These are phyloP conservation scores for Andrena bucephala DNA, from an alignment of 2,888 invertebrate genomes.

Conservation along the genomic window DNA sequence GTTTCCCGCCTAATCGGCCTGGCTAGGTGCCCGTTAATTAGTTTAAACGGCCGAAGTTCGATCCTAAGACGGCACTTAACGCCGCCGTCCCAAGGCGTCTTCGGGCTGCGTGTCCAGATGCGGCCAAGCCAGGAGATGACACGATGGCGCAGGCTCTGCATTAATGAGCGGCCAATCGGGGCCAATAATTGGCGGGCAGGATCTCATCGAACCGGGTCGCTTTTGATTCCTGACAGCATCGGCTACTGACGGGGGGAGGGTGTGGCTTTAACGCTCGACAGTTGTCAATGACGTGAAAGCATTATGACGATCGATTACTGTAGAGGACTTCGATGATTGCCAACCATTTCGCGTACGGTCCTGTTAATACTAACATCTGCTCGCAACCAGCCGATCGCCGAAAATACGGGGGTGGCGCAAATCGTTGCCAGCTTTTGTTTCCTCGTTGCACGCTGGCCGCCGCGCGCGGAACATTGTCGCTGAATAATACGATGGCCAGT, in stretches of 20 bases:
- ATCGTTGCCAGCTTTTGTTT: constrained; percentile 38
- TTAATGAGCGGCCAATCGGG: constrained; percentile 56
- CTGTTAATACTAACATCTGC: constrained; percentile 54
- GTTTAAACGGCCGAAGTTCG: constrained; percentile 43
- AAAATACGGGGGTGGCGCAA: not conserved
- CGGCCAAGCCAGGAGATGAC: constrained; percentile 17
- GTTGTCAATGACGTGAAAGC: constrained; percentile 61
- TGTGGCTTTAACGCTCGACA: constrained; percentile 38
- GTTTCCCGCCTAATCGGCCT: constrained; percentile 9
- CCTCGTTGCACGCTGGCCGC: too few relatives aligned
- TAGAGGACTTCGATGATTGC: constrained; percentile 40
- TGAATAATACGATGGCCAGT: constrained; percentile 4
- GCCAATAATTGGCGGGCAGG: constrained; percentile 49
- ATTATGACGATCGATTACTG: constrained; percentile 60
- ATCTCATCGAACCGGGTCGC: constrained; percentile 40
- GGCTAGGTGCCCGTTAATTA: constrained; percentile 42
- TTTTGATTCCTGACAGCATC: constrained; percentile 54
- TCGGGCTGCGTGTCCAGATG: not conserved
- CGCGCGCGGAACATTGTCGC: not conserved
- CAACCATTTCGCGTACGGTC: constrained; percentile 34
- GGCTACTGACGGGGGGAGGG: not conserved
- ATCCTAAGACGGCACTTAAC: constrained; percentile 30
- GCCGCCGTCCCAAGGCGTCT: constrained; percentile 4
- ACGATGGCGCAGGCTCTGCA: constrained; percentile 28
- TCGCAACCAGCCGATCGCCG: constrained; percentile 19